Conservation (phyloP, 2,797 vertebrate species). For the Todus mexicanus region DNA sequence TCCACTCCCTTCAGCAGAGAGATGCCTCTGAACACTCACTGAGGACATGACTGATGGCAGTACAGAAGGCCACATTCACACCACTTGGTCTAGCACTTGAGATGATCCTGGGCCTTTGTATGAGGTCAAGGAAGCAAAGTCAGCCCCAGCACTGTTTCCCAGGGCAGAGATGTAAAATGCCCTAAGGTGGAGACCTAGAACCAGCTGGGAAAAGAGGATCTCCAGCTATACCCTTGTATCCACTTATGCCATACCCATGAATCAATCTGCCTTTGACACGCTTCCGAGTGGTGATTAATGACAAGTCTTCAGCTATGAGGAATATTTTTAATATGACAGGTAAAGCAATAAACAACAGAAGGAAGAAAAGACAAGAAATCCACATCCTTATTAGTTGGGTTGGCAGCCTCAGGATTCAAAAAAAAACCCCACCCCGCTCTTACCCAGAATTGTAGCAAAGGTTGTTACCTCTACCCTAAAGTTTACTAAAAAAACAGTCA, state of each 20-base stretch:
- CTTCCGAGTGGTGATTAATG: not conserved
- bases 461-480: not conserved
- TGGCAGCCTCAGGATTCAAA: not conserved
- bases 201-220: not conserved
- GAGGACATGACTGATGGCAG: not conserved
- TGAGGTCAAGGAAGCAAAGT: not conserved
- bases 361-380: not conserved
- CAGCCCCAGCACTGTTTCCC: not conserved
- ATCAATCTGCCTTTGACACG: not conserved
- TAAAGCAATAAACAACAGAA: not conserved
- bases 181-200: not conserved
- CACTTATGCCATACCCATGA: not conserved
- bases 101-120: not conserved
- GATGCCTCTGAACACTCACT: rapidly evolving
- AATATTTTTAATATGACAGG: not conserved
- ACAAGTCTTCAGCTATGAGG: not conserved
- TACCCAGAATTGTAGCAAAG: not conserved
- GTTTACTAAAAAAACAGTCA: not conserved
- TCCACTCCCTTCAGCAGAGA: not conserved
- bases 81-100: not conserved
- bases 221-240: not conserved
- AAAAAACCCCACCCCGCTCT: rapidly evolving
- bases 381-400: not conserved
- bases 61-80: not conserved
- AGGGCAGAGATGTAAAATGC: not conserved